A percentile compares a stretch with the other conserved stretches of the same genome.
These are phyloP conservation scores for Nothura maculosa DNA, from an alignment of 2,797 vertebrate species.

Conservation along the genomic window DNA sequence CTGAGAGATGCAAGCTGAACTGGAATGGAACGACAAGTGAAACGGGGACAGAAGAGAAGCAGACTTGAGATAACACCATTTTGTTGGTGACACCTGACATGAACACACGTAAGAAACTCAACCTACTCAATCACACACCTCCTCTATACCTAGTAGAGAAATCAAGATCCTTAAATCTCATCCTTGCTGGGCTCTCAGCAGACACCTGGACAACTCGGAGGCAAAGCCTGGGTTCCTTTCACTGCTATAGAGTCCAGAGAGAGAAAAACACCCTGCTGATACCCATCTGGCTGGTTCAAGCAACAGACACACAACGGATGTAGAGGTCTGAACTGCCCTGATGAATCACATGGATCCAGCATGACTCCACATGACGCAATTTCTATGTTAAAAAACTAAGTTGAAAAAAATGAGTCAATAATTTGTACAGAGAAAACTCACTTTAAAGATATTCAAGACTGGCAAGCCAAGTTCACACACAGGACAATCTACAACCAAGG, in stretches of 20 bases:
- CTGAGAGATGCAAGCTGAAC: neutral
- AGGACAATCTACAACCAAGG: neutral
- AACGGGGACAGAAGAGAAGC: neutral
- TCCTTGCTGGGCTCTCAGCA: neutral
- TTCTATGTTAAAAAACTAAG: neutral
- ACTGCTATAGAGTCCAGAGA: neutral
- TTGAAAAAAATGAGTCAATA: neutral
- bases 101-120: neutral
- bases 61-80: neutral
- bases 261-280: neutral
- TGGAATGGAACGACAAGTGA: neutral
- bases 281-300: neutral
- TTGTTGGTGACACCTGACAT: fast-evolving
- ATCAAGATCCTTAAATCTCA: neutral
- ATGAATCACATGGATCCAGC: neutral
- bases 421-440: neutral
- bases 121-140: neutral
- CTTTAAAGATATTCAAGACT: neutral
- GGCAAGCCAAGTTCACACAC: neutral
- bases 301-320: fast-evolving
- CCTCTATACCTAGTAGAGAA: neutral
- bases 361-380: neutral
- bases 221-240: neutral
- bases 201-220: neutral
- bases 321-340: neutral